A percentile compares a stretch with the other conserved stretches of the same genome.
Evolutionary conservation across 1,140 invertebrate species (phyloP).

Genomic region (Drosophila pseudoobscura): DNA sequence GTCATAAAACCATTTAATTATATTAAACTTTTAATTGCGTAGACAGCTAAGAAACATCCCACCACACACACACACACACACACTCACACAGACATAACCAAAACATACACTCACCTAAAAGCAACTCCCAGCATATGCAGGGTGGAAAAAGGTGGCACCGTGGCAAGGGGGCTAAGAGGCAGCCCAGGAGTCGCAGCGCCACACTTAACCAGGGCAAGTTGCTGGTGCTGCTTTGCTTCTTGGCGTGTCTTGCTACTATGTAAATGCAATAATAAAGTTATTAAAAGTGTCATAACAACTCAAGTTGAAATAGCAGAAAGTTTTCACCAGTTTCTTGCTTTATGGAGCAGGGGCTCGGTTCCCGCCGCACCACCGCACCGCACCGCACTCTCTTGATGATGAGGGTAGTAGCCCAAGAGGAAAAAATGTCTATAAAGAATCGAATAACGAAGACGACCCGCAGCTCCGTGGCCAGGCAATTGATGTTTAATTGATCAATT

Average conservation of each 20-base stretch:
- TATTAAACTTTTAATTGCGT: conserved; percentile 83
- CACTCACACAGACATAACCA: conserved; percentile 2
- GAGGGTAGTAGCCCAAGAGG: conserved; percentile 15
- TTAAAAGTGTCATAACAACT: conserved; percentile 84
- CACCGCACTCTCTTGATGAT: background rate
- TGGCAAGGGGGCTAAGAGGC: background rate
- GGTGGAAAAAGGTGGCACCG: background rate
- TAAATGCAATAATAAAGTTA: conserved; percentile 83
- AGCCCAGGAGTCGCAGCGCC: conserved; percentile 45
- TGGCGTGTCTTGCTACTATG: conserved; percentile 64
- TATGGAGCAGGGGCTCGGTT: conserved; percentile 14
- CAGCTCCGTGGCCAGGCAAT: conserved; percentile 61
- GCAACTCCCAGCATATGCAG: conserved; percentile 64
- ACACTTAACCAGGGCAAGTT: conserved; percentile 59
- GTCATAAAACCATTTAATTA: conserved; percentile 83
- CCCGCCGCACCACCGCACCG: background rate
- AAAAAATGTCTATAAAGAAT: conserved; percentile 17
- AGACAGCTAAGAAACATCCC: conserved; percentile 68
- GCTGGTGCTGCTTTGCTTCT: conserved; percentile 33
- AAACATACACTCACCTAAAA: conserved; percentile 19
- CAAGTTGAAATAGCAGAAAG: conserved; percentile 79
- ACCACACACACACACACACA: conserved; percentile 43
- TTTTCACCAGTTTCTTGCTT: conserved; percentile 69
- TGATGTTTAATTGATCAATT: conserved; percentile 82
- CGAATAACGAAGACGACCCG: conserved; percentile 46